Percentiles rank a stretch among this genome's conserved stretches.
Conservation (phyloP, 2,113 vertebrate species). For the Tilapia sparmanii region DNA sequence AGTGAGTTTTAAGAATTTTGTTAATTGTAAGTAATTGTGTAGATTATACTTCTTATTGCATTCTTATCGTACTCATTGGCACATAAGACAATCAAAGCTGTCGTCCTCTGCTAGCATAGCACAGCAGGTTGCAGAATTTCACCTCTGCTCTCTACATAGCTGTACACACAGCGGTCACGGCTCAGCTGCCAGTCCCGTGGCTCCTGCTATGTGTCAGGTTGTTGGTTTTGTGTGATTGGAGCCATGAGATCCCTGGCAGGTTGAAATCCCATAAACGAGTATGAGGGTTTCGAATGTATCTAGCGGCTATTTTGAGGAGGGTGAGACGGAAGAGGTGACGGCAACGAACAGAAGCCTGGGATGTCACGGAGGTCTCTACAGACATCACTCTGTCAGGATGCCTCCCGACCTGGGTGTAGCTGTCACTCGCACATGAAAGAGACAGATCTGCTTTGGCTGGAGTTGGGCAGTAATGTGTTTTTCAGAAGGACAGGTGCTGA, state of each 20-base stretch:
- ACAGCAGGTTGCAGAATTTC: not conserved
- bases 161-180: not conserved
- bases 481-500: slow-evolving; percentile 31
- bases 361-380: slow-evolving; percentile 33
- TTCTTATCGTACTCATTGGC: not conserved
- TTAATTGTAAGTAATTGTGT: not conserved
- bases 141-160: not conserved
- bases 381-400: slow-evolving; percentile 49
- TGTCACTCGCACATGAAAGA: not conserved
- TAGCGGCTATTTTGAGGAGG: slow-evolving; percentile 40
- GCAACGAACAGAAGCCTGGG: not conserved
- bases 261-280: slow-evolving; percentile 30
- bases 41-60: not conserved
- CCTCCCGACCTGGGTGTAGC: slow-evolving; percentile 8
- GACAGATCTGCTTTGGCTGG: slow-evolving; percentile 4
- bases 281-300: slow-evolving; percentile 2
- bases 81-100: fast-evolving
- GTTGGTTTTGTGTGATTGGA: slow-evolving; percentile 49
- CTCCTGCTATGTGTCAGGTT: slow-evolving; percentile 17
- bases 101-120: not conserved
- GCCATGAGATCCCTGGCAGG: slow-evolving; percentile 25
- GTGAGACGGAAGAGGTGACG: not conserved
- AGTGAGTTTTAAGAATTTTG: not conserved
- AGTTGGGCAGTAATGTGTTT: slow-evolving; percentile 22
- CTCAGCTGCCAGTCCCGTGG: slow-evolving; percentile 9